Percentiles rank a stretch among this genome's conserved stretches.
These are phyloP conservation scores for Ictidomys tridecemlineatus DNA, from an alignment of 2,113 vertebrate genomes.

Conservation along the genomic window DNA sequence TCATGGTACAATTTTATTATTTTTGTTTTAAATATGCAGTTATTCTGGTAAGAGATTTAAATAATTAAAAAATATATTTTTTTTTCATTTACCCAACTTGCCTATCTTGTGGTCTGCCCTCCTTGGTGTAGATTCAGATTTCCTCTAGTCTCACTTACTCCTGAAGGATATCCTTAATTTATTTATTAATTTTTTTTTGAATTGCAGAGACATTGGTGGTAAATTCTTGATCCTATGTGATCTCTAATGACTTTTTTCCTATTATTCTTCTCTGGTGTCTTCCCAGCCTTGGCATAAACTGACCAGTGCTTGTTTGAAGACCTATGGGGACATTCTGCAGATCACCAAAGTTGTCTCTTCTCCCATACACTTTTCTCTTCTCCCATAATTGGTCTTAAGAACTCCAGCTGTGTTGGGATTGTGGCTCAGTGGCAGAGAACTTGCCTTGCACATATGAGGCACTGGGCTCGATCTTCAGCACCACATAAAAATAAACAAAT, in stretches of 20 bases:
- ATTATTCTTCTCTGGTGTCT: background rate
- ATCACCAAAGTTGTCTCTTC: background rate
- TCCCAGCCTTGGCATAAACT: background rate
- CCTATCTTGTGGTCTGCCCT: background rate
- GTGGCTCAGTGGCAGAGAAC: no score
- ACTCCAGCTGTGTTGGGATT: no score
- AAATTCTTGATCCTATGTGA: background rate
- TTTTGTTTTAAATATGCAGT: background rate
- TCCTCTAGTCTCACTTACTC: background rate
- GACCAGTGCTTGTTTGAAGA: background rate
- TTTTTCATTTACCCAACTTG: background rate
- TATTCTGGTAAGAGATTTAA: background rate
- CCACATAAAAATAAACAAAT: no score
- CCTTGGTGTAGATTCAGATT: background rate
- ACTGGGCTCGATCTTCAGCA: no score
- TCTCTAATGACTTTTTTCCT: background rate
- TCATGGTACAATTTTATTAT: background rate
- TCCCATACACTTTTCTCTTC: background rate
- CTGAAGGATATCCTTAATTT: background rate
- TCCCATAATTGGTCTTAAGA: background rate
- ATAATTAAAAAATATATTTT: background rate
- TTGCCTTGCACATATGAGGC: no score
- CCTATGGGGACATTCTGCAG: background rate
- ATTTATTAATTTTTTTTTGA: background rate
- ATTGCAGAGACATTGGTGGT: background rate